Evolutionary conservation across 37 sponge, comb jelly and placozoan species (phyloP), one percentile per base, ranked within the genome.

Genomic region (Halichondria panicea): DNA sequence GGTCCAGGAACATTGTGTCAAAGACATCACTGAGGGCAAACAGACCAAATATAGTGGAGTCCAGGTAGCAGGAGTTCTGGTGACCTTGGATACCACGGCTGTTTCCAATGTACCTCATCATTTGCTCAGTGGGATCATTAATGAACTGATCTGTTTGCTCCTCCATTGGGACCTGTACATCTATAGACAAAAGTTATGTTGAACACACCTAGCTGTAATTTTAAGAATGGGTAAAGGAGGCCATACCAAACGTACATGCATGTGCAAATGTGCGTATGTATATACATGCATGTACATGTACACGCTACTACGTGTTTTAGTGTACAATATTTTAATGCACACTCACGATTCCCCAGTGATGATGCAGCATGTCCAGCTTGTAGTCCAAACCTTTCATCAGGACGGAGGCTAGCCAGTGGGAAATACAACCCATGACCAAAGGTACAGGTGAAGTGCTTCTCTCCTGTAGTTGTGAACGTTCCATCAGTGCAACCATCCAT

Each of bases 11-110:
- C 58, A 92, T 44, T 7, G 59, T 33, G 75, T 96, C 96, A 79
- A 96, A 96, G 31, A 50, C 74, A 39, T 68, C 68, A 78, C 72
- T 87, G n/a, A 89, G 70, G 60, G 89, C 93, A 83, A 94, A 97
- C 85, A 97, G 81, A 18, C 84, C 94, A 82, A 92, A 97, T 43
- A 97, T 55, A 46, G 98, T 94, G 22, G 98, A 73, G 78, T 97
- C 98, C 58, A 97, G 81, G 61, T 97, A 97, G 81, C 98, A 97
- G 46, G 98, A 97, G 80, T 97, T 97, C 72, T 89, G 86, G 62
- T 94, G 87, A 4, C 98, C 98, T 43, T 97, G 98, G 37, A 97
- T 97, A 19, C 98, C 98, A 54, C 65, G 72, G 28, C 36, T 27
- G 1, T 87, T 58, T 31, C 82, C 88, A 76, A 76, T 44, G 56